These are phyloP conservation scores for Syrista parreyssii DNA, from an alignment of 2,888 invertebrate genomes.

Conservation along the genomic window DNA sequence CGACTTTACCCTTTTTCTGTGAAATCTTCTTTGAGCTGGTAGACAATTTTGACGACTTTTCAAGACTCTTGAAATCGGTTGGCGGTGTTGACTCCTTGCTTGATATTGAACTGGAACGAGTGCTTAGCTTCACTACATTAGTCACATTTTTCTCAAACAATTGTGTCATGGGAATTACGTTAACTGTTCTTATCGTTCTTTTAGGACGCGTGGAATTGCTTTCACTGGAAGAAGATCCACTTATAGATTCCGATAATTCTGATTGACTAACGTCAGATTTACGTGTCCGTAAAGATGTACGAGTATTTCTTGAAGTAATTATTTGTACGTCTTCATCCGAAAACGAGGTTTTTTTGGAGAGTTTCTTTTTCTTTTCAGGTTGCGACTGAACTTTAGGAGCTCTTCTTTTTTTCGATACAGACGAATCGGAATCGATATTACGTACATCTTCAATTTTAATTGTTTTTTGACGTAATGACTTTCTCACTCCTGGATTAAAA, in stretches of 20 bases:
- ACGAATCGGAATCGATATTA: neutral
- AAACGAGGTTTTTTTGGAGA: neutral
- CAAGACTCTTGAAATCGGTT: constrained; percentile 20
- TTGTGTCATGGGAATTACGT: neutral
- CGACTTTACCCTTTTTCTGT: neutral
- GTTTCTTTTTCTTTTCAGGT: neutral
- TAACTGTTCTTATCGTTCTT: neutral
- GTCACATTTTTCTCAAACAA: constrained; percentile 6
- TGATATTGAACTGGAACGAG: constrained; percentile 16
- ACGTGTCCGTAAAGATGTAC: neutral
- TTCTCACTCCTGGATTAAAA: neutral
- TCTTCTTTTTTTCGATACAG: neutral
- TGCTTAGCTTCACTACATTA: neutral
- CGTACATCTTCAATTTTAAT: neutral
- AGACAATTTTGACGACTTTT: neutral
- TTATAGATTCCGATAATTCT: neutral
- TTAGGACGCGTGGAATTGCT: neutral
- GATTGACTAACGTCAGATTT: neutral
- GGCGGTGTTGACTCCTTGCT: constrained; percentile 22
- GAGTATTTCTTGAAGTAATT: neutral
- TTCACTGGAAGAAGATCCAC: neutral
- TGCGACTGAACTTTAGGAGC: neutral
- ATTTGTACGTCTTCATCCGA: neutral
- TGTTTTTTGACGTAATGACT: neutral
- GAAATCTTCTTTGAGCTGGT: neutral